A percentile compares a stretch with the other conserved stretches of the same genome.
phyloP scores from a whole-genome alignment of 2,113 vertebrate species.

The Xenopus tropicalis region UCB_Xtro_10.0 CM004444.2:153274001-153274500 shows the following conservation, averaged over 20 bases:
- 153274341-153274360: too few relatives aligned
- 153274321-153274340: background rate
- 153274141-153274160: conserved; percentile 50
- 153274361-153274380: too few relatives aligned
- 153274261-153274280: background rate
- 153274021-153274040: conserved; percentile 84
- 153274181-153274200: conserved; percentile 18
- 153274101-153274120: conserved; percentile 98
- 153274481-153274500: too few relatives aligned
- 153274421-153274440: too few relatives aligned
- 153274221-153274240: conserved; percentile 13
- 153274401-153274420: too few relatives aligned
- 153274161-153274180: conserved; percentile 28
- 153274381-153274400: too few relatives aligned
- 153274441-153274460: too few relatives aligned
- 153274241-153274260: background rate
- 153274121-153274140: conserved; percentile 93
- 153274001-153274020: background rate
- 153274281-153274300: conserved; percentile 12
- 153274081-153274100: conserved; percentile 94
- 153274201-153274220: conserved; percentile 18
- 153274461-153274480: too few relatives aligned
- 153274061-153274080: conserved; percentile 95
- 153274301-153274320: conserved; percentile 12
- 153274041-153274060: conserved; percentile 95